Evolutionary conservation across 1,140 invertebrate genomes (phyloP).

Genomic region (Muscidifurax raptorellus): DNA sequence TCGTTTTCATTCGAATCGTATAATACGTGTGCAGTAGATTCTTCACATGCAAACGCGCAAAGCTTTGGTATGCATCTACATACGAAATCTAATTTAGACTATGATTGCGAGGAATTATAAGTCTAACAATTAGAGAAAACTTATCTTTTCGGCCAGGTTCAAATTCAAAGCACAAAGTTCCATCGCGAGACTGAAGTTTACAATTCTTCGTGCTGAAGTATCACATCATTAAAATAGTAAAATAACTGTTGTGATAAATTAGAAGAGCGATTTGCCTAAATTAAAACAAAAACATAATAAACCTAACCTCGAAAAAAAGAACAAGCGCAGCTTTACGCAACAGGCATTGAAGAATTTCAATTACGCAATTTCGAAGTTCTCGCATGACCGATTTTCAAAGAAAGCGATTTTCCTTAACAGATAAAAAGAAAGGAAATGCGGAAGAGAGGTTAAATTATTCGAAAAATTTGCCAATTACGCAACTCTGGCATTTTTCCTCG

Average conservation of each 20-base stretch:
- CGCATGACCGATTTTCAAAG: too few relatives aligned
- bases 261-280: too few relatives aligned
- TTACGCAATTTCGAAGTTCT: too few relatives aligned
- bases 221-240: too few relatives aligned
- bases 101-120: not conserved
- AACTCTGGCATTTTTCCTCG: not conserved
- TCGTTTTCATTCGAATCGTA: not conserved
- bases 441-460: constrained; percentile 4
- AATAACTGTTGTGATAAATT: too few relatives aligned
- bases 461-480: constrained; percentile 35
- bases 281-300: too few relatives aligned
- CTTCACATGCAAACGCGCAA: not conserved
- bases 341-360: too few relatives aligned
- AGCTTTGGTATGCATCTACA: not conserved
- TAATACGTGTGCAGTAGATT: not conserved
- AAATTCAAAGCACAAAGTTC: not conserved
- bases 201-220: too few relatives aligned
- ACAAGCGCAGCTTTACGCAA: too few relatives aligned
- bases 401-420: not conserved
- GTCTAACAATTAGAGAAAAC: not conserved
- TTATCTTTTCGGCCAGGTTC: not conserved
- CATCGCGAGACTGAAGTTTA: not conserved
- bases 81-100: not conserved
- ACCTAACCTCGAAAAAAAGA: too few relatives aligned
- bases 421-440: not conserved